Conservation (phyloP, 2,113 vertebrate genomes). For the Mungos mungo region DNA sequence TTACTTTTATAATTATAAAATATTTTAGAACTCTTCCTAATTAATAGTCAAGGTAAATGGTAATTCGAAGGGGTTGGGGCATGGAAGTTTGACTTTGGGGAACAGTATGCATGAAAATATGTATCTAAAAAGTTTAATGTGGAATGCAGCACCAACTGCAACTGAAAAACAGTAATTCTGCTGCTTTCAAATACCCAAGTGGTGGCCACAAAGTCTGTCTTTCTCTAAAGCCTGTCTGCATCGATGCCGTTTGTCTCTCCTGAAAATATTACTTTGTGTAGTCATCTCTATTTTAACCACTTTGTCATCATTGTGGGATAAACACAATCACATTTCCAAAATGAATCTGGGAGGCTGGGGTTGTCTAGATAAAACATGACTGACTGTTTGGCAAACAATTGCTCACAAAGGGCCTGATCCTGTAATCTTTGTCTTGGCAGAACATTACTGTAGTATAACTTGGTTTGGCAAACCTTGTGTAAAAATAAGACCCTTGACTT, state of each 20-base stretch:
- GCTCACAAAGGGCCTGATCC: not conserved
- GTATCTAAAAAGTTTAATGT: not conserved
- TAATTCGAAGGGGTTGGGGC: not conserved
- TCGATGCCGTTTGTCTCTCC: conserved; percentile 1
- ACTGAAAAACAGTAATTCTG: not conserved
- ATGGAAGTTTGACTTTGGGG: not conserved
- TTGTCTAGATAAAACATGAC: not conserved
- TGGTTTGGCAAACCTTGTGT: not conserved
- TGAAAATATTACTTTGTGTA: conserved; percentile 32
- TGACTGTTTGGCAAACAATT: not conserved
- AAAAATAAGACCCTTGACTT: conserved; percentile 52
- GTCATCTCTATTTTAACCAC: conserved; percentile 44
- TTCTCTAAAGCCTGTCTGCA: conserved; percentile 20
- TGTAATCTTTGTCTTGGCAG: conserved; percentile 37
- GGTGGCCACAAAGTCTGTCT: conserved; percentile 20
- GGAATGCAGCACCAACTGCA: not conserved
- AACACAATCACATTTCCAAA: conserved; percentile 43
- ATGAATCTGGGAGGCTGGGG: not conserved
- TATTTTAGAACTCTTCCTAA: conserved; percentile 7
- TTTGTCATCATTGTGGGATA: conserved; percentile 41
- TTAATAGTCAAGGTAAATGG: not conserved
- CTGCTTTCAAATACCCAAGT: not conserved
- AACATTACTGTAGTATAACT: not conserved
- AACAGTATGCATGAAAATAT: not conserved
- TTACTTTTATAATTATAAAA: not conserved